Evolutionary conservation across 2,113 vertebrate genomes (phyloP), one percentile per base, ranked within the genome.

Genomic region (Diglossa brunneiventris): DNA sequence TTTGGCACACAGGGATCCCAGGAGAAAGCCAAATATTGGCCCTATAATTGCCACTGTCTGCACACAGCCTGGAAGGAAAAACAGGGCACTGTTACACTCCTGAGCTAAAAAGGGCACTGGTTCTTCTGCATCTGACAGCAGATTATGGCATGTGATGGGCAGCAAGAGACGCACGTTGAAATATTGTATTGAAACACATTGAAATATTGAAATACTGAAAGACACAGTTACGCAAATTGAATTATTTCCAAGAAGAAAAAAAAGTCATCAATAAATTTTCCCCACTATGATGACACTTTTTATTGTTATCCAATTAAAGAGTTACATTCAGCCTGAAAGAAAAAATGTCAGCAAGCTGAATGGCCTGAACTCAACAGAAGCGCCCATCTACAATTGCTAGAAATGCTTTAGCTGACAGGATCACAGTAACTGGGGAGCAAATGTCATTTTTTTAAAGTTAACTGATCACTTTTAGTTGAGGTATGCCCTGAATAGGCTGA

Each of bases 21-120:
- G 92, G 92, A 99, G 98, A 94, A 98, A 99, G 42, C 99, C 99
- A 94, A 99, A 98, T 97, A 99, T 98, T 5, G 99, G 99, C 7
- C 99, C 99, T 42, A 99, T 85, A 63, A 99, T 99, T 24, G 99
- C 99, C 13, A 98, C 94, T 1, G 99, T 99, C 92, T 99, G 99
- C 52, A 99, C 98, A 37, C 98, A 99, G 33, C 99, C 99, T 99
- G 92, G 8, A 86, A 96, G 11, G 87, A 72, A 69, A 94, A 82
- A 41, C 10, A 66, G 23, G 50, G 23, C 10, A 56, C 6, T 28
- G 17, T 81, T 50, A 87, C 4, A 11, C 39, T 46, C 76, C 66
- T 61, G 52, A 78, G 41, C 53, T 46, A 74, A 77, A 85, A 88
- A 68, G 21, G 78, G 27, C 55, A 70, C 9, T 28, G 21, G 7